Evolutionary conservation across 2,113 vertebrate species (phyloP), one percentile per base, ranked within the genome.

Genomic region (Fukomys damarensis): DNA sequence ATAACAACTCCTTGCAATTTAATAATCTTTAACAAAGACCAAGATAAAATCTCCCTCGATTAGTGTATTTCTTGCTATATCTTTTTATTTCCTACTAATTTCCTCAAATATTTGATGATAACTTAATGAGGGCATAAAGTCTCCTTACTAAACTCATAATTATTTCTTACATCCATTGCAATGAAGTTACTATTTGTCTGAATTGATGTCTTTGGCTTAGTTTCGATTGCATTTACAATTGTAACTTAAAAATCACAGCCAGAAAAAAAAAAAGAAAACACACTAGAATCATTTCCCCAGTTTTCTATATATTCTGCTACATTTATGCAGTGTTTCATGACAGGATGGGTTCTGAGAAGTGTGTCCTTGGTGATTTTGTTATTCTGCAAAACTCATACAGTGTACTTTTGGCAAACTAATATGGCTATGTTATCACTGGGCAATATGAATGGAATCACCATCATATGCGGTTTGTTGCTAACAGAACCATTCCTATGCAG

Each of bases 11-110:
- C 4, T 90, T 35, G 52, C 61, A 52, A 68, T 58, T 81, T 81
- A 91, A 95, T 58, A 91, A 61, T 61, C 4, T 2, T 43, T 30
- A 91, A 76, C n/a, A 89, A 93, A 58, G 68, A 43, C 7, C 86
- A 19, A 74, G 56, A 90, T 54, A 85, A 76, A 13, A 3, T 70
- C 1, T 87, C 17, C 35, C 0, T 8, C n/a, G 81, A 72, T 30
- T 81, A 35, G 4, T n/a, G 5, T 32, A 35, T 76, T 96, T 84
- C 52, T 35, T 94, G 7, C 32, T 79, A 6, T 14, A 76, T 84
- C 17, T 91, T 97, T 94, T 58, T 63, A 84, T 93, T 91, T 70
- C 14, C 61, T 66, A 13, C 8, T 58, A 38, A 11, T 85, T 85
- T 66, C 32, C 52, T 46, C 74, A 54, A 72, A 72, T 65, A 83